Evolutionary conservation across 2,113 vertebrate genomes (phyloP).

Genomic region (Machaerirhynchus nigripectus): DNA sequence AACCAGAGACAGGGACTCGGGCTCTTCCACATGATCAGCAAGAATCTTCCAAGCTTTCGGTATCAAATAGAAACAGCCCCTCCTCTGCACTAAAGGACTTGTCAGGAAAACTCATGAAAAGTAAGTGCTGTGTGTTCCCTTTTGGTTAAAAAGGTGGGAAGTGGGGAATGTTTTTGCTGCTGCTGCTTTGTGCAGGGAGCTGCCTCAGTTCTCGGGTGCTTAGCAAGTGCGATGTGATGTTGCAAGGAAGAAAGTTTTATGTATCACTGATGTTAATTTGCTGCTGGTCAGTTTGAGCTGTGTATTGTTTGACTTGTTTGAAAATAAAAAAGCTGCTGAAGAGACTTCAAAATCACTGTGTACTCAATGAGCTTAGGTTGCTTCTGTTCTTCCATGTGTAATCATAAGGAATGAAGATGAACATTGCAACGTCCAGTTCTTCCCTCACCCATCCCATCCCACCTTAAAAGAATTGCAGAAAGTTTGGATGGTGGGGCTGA

Average conservation of each 20-base stretch:
- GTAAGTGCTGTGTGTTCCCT: conserved; percentile 76
- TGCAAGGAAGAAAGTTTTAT: background rate
- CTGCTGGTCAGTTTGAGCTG: background rate
- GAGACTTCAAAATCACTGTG: background rate
- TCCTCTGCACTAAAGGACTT: conserved; percentile 83
- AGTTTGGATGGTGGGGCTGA: background rate
- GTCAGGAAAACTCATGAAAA: conserved; percentile 94
- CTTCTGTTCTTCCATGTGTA: background rate
- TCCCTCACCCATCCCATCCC: background rate
- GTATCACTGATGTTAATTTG: background rate
- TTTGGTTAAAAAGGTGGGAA: background rate
- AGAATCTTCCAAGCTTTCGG: conserved; percentile 77
- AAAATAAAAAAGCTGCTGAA: background rate
- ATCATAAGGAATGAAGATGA: background rate
- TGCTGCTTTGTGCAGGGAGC: background rate
- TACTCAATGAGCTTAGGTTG: background rate
- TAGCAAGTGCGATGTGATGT: background rate
- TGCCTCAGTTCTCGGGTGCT: background rate
- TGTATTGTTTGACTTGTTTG: background rate
- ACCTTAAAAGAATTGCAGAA: background rate
- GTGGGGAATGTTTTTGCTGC: background rate
- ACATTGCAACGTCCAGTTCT: background rate
- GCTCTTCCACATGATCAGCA: conserved; percentile 56
- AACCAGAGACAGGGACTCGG: conserved; percentile 54
- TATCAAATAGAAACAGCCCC: conserved; percentile 78